Evolutionary conservation across 1,140 invertebrate species (phyloP).

Genomic region (Drosophila lacertosa): DNA sequence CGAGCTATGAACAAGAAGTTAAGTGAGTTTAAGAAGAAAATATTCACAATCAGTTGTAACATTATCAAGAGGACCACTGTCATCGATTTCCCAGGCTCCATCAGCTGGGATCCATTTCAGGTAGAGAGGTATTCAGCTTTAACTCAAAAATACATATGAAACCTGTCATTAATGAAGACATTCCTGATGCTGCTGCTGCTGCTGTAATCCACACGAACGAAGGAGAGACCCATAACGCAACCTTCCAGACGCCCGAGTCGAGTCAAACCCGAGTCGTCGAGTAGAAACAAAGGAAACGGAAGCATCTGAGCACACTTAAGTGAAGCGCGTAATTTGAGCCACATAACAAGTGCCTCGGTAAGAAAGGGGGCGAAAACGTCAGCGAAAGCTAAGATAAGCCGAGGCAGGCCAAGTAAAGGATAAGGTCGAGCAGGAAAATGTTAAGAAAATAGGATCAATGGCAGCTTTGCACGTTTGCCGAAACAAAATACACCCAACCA

Average conservation of each 20-base stretch:
- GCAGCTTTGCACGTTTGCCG: slow-evolving; percentile 74
- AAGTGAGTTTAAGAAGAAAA: no score
- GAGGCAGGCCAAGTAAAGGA: slow-evolving; percentile 17
- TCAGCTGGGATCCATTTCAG: slow-evolving; percentile 3
- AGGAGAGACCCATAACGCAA: slow-evolving; percentile 24
- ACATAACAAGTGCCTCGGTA: slow-evolving; percentile 75
- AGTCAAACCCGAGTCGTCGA: background rate
- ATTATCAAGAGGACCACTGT: background rate
- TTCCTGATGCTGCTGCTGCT: slow-evolving; percentile 35
- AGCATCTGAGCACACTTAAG: slow-evolving; percentile 78
- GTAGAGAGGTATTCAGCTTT: slow-evolving; percentile 2
- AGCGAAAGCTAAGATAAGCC: slow-evolving; percentile 4
- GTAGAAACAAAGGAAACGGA: slow-evolving; percentile 58
- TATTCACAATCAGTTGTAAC: background rate
- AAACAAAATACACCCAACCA: slow-evolving; percentile 60
- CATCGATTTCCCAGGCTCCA: slow-evolving; percentile 5
- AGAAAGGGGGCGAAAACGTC: slow-evolving; percentile 12
- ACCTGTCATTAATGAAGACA: slow-evolving; percentile 71
- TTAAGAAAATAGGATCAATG: slow-evolving; percentile 78
- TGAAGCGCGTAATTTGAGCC: slow-evolving; percentile 81
- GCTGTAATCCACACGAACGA: slow-evolving; percentile 58
- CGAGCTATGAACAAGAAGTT: no score
- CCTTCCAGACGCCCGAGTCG: slow-evolving; percentile 1
- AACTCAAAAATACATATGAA: slow-evolving; percentile 40
- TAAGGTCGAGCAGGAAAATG: slow-evolving; percentile 55